Evolutionary conservation across 2,888 invertebrate genomes (phyloP).

Genomic region (Trilocha varians): DNA sequence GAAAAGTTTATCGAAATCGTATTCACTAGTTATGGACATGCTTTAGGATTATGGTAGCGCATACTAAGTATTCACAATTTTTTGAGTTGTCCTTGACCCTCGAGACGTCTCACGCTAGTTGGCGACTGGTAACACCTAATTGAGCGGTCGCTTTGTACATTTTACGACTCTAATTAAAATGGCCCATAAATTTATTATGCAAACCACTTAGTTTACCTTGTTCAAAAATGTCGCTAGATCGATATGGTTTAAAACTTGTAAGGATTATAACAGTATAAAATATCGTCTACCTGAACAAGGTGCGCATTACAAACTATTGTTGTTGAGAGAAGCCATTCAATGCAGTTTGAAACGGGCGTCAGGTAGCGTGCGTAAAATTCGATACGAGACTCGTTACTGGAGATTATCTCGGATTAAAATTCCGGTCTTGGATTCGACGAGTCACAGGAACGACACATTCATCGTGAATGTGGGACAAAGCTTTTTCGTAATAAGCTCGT

Average conservation of each 20-base stretch:
- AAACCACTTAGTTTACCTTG: no score
- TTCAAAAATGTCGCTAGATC: no score
- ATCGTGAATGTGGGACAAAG: slow-evolving; percentile 39
- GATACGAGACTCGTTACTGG: slow-evolving; percentile 44
- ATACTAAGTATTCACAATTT: no score
- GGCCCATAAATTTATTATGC: no score
- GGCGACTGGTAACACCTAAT: not conserved
- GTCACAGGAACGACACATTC: slow-evolving; percentile 23
- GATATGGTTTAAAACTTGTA: not conserved
- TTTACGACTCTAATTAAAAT: not conserved
- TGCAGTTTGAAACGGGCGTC: slow-evolving; percentile 49
- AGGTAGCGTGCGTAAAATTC: slow-evolving; percentile 67
- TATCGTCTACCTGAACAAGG: slow-evolving; percentile 43
- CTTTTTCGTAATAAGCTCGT: slow-evolving; percentile 47
- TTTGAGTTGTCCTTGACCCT: not conserved
- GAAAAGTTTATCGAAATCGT: no score
- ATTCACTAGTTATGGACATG: no score
- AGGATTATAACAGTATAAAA: slow-evolving; percentile 1
- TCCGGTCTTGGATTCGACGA: slow-evolving; percentile 41
- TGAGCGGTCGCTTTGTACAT: no score
- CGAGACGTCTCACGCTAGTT: not conserved
- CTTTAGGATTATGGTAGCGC: no score
- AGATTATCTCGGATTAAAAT: slow-evolving; percentile 70
- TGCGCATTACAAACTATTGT: slow-evolving; percentile 43
- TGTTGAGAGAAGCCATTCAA: slow-evolving; percentile 57